Percentiles rank a stretch among this genome's conserved stretches.
Evolutionary conservation across 1,140 invertebrate genomes (phyloP).

Genomic region (Formica exsecta): DNA sequence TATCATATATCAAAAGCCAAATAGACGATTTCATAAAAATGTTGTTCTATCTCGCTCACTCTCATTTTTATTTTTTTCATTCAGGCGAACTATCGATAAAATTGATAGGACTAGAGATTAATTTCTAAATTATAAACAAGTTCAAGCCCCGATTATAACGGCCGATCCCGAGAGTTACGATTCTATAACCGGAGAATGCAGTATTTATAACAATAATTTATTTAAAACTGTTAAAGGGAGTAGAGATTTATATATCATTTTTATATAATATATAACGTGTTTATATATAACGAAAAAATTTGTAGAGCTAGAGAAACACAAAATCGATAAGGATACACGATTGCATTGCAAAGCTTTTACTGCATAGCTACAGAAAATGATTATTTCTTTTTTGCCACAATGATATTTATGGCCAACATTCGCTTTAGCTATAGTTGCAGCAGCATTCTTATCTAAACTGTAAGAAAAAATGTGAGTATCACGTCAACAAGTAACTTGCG

Average conservation of each 20-base stretch:
- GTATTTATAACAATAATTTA: neutral
- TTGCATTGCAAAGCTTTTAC: slow-evolving; percentile 46
- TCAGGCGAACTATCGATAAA: too few species aligned
- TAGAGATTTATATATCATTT: slow-evolving; percentile 18
- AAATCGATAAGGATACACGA: slow-evolving; percentile 55
- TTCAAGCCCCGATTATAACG: too few species aligned
- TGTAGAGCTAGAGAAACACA: slow-evolving; percentile 51
- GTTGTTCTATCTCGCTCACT: too few species aligned
- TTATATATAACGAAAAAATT: slow-evolving; percentile 41
- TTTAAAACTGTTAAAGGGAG: slow-evolving; percentile 19
- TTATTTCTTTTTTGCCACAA: slow-evolving; percentile 30
- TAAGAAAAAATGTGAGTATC: slow-evolving; percentile 66
- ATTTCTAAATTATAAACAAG: too few species aligned
- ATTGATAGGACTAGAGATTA: too few species aligned
- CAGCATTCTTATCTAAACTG: slow-evolving; percentile 57
- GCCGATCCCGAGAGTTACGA: too few species aligned
- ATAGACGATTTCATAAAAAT: too few species aligned
- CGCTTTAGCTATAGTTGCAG: slow-evolving; percentile 33
- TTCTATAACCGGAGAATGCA: too few species aligned
- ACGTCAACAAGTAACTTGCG: slow-evolving; percentile 48
- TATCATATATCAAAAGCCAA: too few species aligned
- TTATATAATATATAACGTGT: slow-evolving; percentile 17
- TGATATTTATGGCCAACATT: slow-evolving; percentile 25
- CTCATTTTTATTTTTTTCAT: too few species aligned
- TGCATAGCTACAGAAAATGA: slow-evolving; percentile 30